Conservation (phyloP, 2,113 vertebrate species). For the Eulacestoma nigropectus region DNA sequence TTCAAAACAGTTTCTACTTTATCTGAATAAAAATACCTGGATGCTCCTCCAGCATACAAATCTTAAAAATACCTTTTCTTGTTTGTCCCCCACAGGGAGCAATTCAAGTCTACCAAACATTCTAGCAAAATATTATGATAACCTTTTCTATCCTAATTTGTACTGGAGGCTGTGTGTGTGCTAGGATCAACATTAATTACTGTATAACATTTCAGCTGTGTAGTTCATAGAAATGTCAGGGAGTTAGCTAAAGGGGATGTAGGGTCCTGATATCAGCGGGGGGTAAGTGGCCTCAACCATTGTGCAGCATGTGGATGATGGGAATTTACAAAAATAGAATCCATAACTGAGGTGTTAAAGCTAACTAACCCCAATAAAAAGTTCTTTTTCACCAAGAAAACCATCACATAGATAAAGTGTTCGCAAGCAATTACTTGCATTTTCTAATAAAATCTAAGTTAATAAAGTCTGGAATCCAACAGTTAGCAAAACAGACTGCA, state of each 20-base stretch:
- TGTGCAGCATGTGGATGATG: constrained; percentile 56
- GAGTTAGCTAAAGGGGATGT: constrained; percentile 72
- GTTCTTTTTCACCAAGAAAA: constrained; percentile 39
- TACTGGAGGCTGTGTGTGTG: constrained; percentile 82
- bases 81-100: constrained; percentile 77
- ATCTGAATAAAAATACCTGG: constrained; percentile 31
- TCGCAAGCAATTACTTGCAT: constrained; percentile 22
- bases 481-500: constrained; percentile 65
- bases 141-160: constrained; percentile 92
- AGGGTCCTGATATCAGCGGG: constrained; percentile 67
- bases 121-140: constrained; percentile 91
- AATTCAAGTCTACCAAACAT: constrained; percentile 81
- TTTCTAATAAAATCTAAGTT: constrained; percentile 65
- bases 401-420: background rate
- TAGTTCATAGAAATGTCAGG: constrained; percentile 83
- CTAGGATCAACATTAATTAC: constrained; percentile 88
- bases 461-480: constrained; percentile 62
- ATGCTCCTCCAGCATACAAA: constrained; percentile 23
- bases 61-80: constrained; percentile 69
- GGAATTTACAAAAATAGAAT: constrained; percentile 67
- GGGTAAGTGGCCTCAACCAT: constrained; percentile 50
- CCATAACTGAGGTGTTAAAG: constrained; percentile 58
- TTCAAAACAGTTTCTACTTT: constrained; percentile 9
- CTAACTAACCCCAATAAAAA: constrained; percentile 59
- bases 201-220: constrained; percentile 84